phyloP scores from a whole-genome alignment of 2,797 vertebrate species.

The Lepilemur septentrionalis region DNA sequence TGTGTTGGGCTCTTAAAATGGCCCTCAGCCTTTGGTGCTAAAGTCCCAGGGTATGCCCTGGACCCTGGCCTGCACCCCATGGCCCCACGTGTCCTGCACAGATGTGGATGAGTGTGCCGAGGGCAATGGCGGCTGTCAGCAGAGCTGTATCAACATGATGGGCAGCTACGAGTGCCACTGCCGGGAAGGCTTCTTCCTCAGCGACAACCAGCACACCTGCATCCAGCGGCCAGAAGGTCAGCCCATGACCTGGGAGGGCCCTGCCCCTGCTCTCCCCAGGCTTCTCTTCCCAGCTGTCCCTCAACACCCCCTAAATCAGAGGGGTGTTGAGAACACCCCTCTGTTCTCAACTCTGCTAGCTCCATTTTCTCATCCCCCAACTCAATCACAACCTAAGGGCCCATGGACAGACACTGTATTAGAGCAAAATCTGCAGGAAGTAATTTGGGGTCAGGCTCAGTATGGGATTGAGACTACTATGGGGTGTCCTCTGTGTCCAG shows the following conservation, averaged over 20 bases:
- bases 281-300: background rate
- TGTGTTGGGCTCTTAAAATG: background rate
- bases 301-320: accelerated
- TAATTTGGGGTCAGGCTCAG: background rate
- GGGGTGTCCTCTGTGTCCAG: background rate
- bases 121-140: slow-evolving; percentile 97
- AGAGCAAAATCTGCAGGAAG: background rate
- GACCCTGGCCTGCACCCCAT: background rate
- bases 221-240: slow-evolving; percentile 98
- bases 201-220: slow-evolving; percentile 99
- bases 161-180: slow-evolving; percentile 99
- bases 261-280: accelerated
- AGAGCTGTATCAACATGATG: slow-evolving; percentile 99
- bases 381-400: background rate
- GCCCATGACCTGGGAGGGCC: background rate
- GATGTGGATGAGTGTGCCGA: slow-evolving; percentile 97
- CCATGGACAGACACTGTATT: background rate
- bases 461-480: background rate
- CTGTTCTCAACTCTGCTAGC: background rate
- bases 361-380: background rate
- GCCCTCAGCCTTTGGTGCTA: background rate
- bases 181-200: slow-evolving; percentile 97
- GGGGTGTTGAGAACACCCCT: too few relatives aligned
- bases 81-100: slow-evolving; percentile 73
- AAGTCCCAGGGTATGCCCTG: background rate